Evolutionary conservation across 2,888 invertebrate genomes (phyloP), one percentile per base, ranked within the genome.

Genomic region (Campaea margaritaria): DNA sequence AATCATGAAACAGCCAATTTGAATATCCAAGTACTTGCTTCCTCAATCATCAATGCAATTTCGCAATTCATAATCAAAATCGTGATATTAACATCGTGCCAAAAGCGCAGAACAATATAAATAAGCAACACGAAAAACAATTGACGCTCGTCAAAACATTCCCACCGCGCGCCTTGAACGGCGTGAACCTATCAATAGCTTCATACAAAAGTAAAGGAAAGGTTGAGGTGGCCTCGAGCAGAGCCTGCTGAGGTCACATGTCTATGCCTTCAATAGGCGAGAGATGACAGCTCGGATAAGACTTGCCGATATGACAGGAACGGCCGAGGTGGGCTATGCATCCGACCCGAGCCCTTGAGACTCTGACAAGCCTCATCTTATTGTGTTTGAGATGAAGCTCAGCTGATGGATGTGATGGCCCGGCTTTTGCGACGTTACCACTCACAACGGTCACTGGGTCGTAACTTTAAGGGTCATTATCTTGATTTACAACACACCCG

Each of bases 211-310:
- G 62, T 78, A 82, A 78, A 83, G 78, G 78, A 85, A 83, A 85
- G 83, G 85, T 81, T 76, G 75, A 76, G 75, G 65, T 69, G 83
- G 79, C 89, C 89, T 89, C 82, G 87, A 72, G 59, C 64, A 62
- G 69, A 70, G 74, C 74, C 74, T 74, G 79, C 74, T 73, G 82
- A 86, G 89, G 86, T 79, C 85, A 80, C 78, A 73, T 76, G 83
- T 86, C 87, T 82, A 82, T 83, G 75, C 80, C 70, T 75, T 80
- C 85, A 87, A 89, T 89, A 81, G 85, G 75, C 77, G 74, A 67
- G 72, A 85, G 87, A 89, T 89, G 89, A 89, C 88, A 88, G 87
- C 75, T 66, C 61, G 68, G 88, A 87, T 86, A 87, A 79, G 73
- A 67, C 64, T 70, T 73, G 74, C 68, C 58, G 62, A 65, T 67